phyloP scores from a whole-genome alignment of 2,113 vertebrate genomes.

The Neolamprologus falcicula region DNA sequence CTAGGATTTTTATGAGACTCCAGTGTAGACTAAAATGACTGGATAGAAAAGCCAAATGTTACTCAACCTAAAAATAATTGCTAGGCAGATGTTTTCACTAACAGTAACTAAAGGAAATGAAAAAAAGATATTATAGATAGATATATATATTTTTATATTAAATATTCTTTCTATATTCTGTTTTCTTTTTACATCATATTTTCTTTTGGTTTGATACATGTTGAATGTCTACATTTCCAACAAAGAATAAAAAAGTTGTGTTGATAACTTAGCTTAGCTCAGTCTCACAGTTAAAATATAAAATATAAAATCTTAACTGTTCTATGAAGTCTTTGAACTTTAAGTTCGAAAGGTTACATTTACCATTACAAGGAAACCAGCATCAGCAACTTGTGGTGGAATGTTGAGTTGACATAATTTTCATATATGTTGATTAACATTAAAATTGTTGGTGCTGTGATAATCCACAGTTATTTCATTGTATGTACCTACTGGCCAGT shows the following conservation, averaged over 20 bases:
- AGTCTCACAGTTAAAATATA: background rate
- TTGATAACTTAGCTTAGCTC: background rate
- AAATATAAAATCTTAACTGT: background rate
- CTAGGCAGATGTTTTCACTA: background rate
- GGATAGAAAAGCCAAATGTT: background rate
- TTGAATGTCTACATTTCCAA: too few species aligned
- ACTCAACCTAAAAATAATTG: background rate
- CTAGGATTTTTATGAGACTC: background rate
- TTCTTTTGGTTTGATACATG: too few species aligned
- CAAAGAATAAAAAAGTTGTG: too few species aligned
- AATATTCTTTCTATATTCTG: too few species aligned
- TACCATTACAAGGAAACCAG: background rate
- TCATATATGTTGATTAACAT: background rate
- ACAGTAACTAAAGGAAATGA: rapidly evolving
- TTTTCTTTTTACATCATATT: too few species aligned
- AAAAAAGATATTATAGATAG: background rate
- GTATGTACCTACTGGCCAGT: background rate
- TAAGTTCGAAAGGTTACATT: background rate
- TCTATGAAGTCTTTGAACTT: background rate
- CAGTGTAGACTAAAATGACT: background rate
- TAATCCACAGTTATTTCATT: background rate
- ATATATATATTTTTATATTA: too few species aligned
- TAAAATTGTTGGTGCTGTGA: background rate
- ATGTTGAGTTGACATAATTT: background rate
- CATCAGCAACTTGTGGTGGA: background rate